A percentile compares a stretch with the other conserved stretches of the same genome.
phyloP scores from a whole-genome alignment of 35 echinoderm and acorn worm genomes.

The Strongylocentrotus purpuratus region DNA sequence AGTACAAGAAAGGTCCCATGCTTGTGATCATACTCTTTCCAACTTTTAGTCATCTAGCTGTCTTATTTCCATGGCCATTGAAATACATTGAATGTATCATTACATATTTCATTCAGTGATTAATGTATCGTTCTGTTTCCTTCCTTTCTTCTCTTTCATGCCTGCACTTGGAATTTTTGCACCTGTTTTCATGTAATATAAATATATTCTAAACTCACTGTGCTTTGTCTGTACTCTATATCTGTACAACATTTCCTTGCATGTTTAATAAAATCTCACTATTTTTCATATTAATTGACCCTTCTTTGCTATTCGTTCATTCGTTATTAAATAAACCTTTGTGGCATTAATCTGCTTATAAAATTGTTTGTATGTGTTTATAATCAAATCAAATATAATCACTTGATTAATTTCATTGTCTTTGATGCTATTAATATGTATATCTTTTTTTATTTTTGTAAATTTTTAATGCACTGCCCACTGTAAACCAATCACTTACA shows the following conservation, averaged over 20 bases:
- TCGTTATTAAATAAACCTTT: too few species aligned
- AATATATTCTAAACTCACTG: too few species aligned
- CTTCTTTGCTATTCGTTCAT: background rate
- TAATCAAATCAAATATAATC: too few species aligned
- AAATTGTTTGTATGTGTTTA: too few species aligned
- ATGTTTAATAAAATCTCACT: background rate
- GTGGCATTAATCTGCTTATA: too few species aligned
- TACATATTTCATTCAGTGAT: background rate
- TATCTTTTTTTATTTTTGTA: background rate
- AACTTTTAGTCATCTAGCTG: too few species aligned
- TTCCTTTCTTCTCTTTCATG: constrained; percentile 7
- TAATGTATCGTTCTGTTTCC: background rate
- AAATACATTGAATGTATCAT: too few species aligned
- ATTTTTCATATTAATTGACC: background rate
- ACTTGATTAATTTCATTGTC: background rate
- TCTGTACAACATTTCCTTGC: background rate
- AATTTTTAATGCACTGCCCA: background rate
- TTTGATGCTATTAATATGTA: background rate
- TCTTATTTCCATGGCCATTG: too few species aligned
- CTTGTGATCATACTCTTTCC: too few species aligned
- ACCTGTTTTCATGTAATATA: background rate
- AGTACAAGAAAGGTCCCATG: too few species aligned
- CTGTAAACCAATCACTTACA: background rate
- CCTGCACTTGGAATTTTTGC: background rate
- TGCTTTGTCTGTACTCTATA: background rate